These are phyloP conservation scores for Ferrisia virgata DNA, from an alignment of 2,888 invertebrate genomes.

Conservation along the genomic window DNA sequence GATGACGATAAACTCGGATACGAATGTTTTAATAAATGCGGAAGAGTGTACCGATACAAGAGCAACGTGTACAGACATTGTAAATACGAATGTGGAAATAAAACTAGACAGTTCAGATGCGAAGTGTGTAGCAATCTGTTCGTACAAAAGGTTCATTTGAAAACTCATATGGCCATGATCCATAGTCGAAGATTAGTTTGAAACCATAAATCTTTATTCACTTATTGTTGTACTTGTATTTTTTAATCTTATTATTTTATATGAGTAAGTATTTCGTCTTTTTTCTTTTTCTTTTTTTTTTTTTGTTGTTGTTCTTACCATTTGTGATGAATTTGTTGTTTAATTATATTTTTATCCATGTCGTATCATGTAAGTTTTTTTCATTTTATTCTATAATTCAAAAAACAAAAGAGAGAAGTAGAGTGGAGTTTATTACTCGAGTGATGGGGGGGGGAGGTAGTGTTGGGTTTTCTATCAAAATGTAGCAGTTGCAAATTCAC, in stretches of 20 bases:
- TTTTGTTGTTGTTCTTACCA: not conserved
- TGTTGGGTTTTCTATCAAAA: too few species aligned
- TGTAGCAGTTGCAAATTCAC: too few species aligned
- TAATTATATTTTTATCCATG: not conserved
- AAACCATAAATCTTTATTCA: not conserved
- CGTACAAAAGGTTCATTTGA: conserved; percentile 34
- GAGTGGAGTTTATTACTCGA: too few species aligned
- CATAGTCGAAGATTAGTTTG: conserved; percentile 16
- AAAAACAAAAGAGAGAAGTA: not conserved
- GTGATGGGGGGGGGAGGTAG: too few species aligned
- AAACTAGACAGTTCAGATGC: conserved; percentile 36
- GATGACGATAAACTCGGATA: conserved; percentile 18
- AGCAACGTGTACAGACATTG: conserved; percentile 47
- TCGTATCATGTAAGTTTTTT: not conserved
- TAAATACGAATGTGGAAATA: conserved; percentile 44
- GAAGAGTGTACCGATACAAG: conserved; percentile 48
- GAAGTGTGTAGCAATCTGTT: not conserved
- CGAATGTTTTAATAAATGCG: conserved; percentile 47
- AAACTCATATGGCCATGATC: conserved; percentile 35
- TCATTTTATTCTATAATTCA: not conserved
- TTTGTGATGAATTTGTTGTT: not conserved
- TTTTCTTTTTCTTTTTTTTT: too few species aligned
- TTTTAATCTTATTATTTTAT: not conserved
- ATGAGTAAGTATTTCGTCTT: not conserved
- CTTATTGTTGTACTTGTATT: not conserved